Percentiles rank a stretch among this genome's conserved stretches.
Conservation (phyloP, 2,113 vertebrate genomes). For the Emberiza fucata region DNA sequence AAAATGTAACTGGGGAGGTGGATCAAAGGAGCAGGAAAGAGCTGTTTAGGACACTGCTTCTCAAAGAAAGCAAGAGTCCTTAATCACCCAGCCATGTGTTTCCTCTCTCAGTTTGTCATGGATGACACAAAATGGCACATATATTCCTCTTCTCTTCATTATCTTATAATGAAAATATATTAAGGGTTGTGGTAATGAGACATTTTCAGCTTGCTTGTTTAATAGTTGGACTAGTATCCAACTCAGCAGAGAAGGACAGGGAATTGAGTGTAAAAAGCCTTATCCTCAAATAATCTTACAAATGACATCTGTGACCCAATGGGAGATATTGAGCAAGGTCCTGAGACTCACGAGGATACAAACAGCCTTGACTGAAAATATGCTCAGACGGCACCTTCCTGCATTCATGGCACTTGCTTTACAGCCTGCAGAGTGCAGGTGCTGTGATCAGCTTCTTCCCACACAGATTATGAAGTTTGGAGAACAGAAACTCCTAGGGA, state of each 20-base stretch:
- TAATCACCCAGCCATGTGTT: not conserved
- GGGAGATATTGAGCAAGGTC: not conserved
- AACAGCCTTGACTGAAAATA: not conserved
- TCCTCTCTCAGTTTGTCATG: not conserved
- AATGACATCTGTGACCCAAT: not conserved
- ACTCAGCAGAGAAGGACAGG: not conserved
- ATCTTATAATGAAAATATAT: not conserved
- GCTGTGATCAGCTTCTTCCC: not conserved
- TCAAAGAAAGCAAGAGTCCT: not conserved
- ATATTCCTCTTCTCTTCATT: not conserved
- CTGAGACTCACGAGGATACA: not conserved
- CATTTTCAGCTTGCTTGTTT: not conserved
- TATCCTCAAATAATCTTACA: not conserved
- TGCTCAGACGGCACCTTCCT: not conserved
- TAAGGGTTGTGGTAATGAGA: not conserved
- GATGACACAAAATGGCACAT: not conserved
- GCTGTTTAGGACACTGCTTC: not conserved
- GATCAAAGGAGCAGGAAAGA: not conserved
- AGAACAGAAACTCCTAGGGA: not conserved
- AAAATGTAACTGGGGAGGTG: not conserved
- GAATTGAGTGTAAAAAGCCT: not conserved
- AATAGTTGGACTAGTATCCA: not conserved
- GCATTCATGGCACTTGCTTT: not conserved
- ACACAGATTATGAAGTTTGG: not conserved
- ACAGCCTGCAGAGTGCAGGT: not conserved